Evolutionary conservation across 2,113 vertebrate genomes (phyloP).

Genomic region (Leptocoma aspasia): DNA sequence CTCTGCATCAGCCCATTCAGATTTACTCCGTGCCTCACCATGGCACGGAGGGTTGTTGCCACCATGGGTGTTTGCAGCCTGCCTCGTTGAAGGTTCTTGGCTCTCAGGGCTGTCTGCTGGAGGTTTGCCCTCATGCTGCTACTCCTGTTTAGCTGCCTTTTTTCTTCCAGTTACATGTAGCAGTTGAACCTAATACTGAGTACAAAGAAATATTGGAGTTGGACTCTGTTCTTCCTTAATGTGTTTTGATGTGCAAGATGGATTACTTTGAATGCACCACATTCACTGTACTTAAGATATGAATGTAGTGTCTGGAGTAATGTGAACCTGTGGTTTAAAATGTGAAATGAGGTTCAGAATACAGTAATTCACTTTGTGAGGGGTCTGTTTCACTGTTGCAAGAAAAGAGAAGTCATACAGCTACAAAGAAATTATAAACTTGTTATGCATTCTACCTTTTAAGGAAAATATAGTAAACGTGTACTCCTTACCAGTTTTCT

Average conservation of each 20-base stretch:
- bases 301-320: not conserved
- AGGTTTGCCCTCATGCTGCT: not conserved
- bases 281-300: not conserved
- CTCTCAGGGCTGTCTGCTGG: not conserved
- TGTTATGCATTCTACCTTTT: not conserved
- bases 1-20: not conserved
- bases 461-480: not conserved
- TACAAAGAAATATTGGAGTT: not conserved
- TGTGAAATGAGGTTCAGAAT: not conserved
- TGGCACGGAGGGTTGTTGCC: not conserved
- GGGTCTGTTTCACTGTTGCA: not conserved
- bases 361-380: not conserved
- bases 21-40: accelerated
- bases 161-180: not conserved
- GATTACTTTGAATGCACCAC: not conserved
- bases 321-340: not conserved
- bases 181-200: not conserved
- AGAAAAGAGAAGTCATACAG: not conserved
- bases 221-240: not conserved
- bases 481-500: not conserved
- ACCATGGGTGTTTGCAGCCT: not conserved
- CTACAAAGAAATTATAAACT: not conserved
- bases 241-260: not conserved
- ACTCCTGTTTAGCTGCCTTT: not conserved
- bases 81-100: accelerated